phyloP scores from a whole-genome alignment of 2,113 vertebrate genomes.

The Acrocephalus kingi region DNA sequence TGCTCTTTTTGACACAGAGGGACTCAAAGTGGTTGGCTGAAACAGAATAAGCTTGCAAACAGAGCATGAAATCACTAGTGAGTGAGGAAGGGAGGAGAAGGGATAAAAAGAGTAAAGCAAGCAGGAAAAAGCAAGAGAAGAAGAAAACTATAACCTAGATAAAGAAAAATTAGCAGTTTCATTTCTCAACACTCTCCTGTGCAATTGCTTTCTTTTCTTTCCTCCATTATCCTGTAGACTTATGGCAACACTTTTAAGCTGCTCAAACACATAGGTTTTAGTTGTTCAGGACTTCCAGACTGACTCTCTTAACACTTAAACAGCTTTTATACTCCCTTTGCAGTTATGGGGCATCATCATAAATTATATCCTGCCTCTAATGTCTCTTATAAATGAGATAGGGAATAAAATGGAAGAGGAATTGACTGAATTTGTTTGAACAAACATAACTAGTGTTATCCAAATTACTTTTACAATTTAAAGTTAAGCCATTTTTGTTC shows the following conservation, averaged over 20 bases:
- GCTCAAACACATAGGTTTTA: neutral
- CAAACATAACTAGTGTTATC: neutral
- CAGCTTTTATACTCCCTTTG: neutral
- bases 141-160: neutral
- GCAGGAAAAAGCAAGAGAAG: neutral
- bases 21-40: neutral
- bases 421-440: neutral
- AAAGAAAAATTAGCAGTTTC: neutral
- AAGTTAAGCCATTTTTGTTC: neutral
- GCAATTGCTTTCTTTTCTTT: neutral
- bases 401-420: neutral
- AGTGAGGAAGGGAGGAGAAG: neutral
- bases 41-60: neutral
- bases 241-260: neutral
- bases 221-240: neutral
- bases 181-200: neutral
- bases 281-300: neutral
- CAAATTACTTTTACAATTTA: neutral
- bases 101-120: neutral
- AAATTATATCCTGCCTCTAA: neutral
- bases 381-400: neutral
- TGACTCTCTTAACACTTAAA: neutral
- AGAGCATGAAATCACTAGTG: neutral
- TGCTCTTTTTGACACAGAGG: neutral
- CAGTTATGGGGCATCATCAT: accelerated